phyloP scores from a whole-genome alignment of 2,888 invertebrate genomes.

The Tupiocoris notatus region DNA sequence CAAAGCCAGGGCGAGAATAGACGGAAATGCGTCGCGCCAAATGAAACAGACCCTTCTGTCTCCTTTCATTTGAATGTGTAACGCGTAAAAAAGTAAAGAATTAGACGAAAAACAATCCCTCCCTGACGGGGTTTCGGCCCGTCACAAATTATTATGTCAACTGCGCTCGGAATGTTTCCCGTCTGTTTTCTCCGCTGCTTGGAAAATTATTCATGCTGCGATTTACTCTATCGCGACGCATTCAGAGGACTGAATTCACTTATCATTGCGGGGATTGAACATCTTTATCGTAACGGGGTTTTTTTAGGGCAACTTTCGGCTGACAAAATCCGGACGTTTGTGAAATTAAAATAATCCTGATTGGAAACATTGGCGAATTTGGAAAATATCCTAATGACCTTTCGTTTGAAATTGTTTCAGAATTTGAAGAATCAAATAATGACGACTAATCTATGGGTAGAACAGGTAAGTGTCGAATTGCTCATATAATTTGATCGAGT shows the following conservation, averaged over 20 bases:
- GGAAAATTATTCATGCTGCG: background rate
- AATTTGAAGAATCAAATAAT: constrained; percentile 68
- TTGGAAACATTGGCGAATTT: too few species aligned
- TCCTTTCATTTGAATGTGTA: background rate
- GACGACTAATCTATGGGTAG: constrained; percentile 67
- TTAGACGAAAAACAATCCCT: background rate
- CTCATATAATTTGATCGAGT: background rate
- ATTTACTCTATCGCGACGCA: background rate
- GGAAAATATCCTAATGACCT: background rate
- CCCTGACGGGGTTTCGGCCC: background rate
- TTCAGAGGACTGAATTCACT: too few species aligned
- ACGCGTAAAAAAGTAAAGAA: background rate
- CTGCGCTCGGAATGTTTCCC: background rate
- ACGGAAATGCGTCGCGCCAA: background rate
- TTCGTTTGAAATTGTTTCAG: constrained; percentile 56
- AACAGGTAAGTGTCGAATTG: constrained; percentile 57
- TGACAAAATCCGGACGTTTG: too few species aligned
- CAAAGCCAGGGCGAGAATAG: background rate
- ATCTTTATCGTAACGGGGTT: too few species aligned
- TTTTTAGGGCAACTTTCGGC: too few species aligned
- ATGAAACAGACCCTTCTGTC: background rate
- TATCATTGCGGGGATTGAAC: too few species aligned
- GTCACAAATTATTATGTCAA: background rate
- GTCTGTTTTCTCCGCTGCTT: background rate
- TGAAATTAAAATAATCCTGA: too few species aligned